Percentiles rank a stretch among this genome's conserved stretches.
phyloP scores from a whole-genome alignment of 2,113 vertebrate species.

The Acinonyx jubatus region DNA sequence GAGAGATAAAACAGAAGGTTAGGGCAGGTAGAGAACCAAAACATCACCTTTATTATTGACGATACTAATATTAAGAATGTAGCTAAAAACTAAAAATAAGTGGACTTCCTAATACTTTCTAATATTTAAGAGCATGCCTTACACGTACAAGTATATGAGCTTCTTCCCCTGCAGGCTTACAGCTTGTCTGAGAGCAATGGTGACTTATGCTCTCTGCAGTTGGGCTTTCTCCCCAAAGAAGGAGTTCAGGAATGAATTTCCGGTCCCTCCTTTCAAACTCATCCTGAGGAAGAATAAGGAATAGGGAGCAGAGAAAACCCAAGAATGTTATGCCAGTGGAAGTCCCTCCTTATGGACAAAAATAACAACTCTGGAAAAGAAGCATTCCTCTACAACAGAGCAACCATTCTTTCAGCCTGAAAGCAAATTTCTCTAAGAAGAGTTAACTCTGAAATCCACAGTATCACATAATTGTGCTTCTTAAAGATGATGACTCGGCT shows the following conservation, averaged over 20 bases:
- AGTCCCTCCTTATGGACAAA: neutral
- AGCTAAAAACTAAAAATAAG: neutral
- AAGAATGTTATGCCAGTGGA: neutral
- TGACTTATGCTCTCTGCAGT: neutral
- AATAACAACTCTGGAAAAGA: neutral
- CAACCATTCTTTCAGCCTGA: neutral
- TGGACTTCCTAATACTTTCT: neutral
- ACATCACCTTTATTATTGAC: neutral
- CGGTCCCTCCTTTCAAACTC: neutral
- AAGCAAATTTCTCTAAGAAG: neutral
- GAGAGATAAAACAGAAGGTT: neutral
- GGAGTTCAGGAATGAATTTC: neutral
- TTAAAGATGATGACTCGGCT: constrained; percentile 23
- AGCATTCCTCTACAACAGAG: neutral
- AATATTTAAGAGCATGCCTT: neutral
- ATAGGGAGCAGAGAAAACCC: neutral
- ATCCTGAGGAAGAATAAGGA: neutral
- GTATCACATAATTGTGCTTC: neutral
- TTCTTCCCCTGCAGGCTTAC: neutral
- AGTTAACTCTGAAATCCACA: constrained; percentile 13
- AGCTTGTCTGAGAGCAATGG: neutral
- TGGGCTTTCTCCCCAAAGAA: neutral
- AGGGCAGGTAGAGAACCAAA: neutral
- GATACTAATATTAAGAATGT: neutral
- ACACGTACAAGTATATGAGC: neutral